Evolutionary conservation across 2,888 invertebrate genomes (phyloP).

Genomic region (Stramonita haemastoma): DNA sequence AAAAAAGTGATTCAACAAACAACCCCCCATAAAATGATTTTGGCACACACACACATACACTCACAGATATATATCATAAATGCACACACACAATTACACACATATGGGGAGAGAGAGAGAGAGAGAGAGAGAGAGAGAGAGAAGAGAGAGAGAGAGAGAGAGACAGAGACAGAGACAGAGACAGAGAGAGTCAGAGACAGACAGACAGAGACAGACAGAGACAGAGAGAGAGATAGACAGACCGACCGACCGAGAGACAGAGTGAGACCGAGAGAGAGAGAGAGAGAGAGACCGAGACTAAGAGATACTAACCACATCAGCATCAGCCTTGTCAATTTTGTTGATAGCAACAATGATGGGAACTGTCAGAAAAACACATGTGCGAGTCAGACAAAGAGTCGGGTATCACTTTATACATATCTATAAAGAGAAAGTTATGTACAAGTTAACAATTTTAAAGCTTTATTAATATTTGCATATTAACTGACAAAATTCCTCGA

Average conservation of each 20-base stretch:
- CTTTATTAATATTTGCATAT: too few relatives aligned
- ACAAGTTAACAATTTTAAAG: too few relatives aligned
- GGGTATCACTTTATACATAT: too few relatives aligned
- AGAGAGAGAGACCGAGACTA: background rate
- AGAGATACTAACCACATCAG: background rate
- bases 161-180: background rate
- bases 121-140: background rate
- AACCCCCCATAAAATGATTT: too few relatives aligned
- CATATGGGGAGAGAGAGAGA: background rate
- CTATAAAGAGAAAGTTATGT: too few relatives aligned
- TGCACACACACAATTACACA: background rate
- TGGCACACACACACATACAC: too few relatives aligned
- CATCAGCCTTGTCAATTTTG: constrained; percentile 83
- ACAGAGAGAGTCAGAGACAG: background rate
- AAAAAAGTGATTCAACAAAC: too few relatives aligned
- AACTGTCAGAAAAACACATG: constrained; percentile 81
- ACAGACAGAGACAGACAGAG: background rate
- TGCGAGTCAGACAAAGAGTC: too few relatives aligned
- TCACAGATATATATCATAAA: background rate
- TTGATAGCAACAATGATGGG: constrained; percentile 98
- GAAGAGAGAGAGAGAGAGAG: background rate
- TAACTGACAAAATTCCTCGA: too few relatives aligned
- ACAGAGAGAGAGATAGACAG: background rate
- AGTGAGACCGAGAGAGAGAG: background rate
- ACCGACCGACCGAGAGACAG: background rate